A percentile compares a stretch with the other conserved stretches of the same genome.
phyloP scores from a whole-genome alignment of 2,888 invertebrate species.

The Andricus curvator region DNA sequence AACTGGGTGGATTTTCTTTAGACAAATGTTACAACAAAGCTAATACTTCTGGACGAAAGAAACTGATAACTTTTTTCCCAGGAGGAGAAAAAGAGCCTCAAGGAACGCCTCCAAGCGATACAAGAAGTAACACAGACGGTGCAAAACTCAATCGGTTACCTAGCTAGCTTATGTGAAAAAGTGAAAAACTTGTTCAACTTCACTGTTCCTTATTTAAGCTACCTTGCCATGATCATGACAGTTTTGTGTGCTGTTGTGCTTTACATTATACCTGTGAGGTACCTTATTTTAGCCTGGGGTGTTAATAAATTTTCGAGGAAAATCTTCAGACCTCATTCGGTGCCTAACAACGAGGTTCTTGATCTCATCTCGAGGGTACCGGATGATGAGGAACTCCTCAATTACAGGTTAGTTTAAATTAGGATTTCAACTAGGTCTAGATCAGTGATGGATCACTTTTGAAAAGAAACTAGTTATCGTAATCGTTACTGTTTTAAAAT shows the following conservation, averaged over 20 bases:
- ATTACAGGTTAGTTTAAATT: conserved; percentile 71
- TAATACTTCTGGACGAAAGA: background rate
- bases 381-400: conserved; percentile 94
- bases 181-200: conserved; percentile 98
- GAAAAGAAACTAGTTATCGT: too few species aligned
- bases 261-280: conserved; percentile 93
- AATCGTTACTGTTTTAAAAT: too few species aligned
- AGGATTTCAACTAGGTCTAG: background rate
- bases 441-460: too few species aligned
- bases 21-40: background rate
- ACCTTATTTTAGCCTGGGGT: conserved; percentile 95
- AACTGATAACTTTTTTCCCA: conserved; percentile 68
- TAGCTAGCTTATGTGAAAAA: conserved; percentile 95
- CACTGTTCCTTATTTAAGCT: conserved; percentile 97
- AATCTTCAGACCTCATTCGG: conserved; percentile 93
- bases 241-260: conserved; percentile 87
- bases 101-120: conserved; percentile 95
- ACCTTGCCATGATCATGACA: conserved; percentile 91
- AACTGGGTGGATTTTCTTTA: conserved; percentile 22
- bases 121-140: conserved; percentile 98
- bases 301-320: conserved; percentile 97
- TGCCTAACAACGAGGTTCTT: conserved; percentile 97
- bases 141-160: conserved; percentile 96
- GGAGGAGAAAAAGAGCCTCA: conserved; percentile 97
- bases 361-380: conserved; percentile 97